Evolutionary conservation across 1,140 invertebrate genomes (phyloP).

Genomic region (Neodiprion lecontei): DNA sequence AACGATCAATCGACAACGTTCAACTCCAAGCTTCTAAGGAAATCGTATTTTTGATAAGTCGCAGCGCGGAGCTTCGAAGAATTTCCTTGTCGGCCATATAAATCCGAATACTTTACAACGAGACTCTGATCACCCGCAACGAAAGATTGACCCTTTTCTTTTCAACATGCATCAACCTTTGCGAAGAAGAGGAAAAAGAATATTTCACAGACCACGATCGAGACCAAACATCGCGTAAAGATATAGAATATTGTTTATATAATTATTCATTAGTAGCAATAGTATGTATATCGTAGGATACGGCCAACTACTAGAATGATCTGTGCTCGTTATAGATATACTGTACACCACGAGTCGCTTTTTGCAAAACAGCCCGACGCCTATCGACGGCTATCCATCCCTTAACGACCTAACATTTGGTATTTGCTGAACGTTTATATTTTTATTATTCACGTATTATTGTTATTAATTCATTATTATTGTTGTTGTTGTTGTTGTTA

Average conservation of each 20-base stretch:
- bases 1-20: too few relatives aligned
- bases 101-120: too few relatives aligned
- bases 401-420: conserved; percentile 36
- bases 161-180: too few relatives aligned
- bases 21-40: too few relatives aligned
- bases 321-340: conserved; percentile 37
- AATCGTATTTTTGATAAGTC: too few relatives aligned
- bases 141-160: too few relatives aligned
- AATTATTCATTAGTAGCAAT: conserved; percentile 42
- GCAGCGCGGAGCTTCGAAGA: too few relatives aligned
- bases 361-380: conserved; percentile 17
- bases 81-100: too few relatives aligned
- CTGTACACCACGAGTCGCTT: conserved; percentile 44
- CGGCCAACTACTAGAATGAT: conserved; percentile 46
- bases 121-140: too few relatives aligned
- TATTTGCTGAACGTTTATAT: conserved; percentile 46
- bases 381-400: conserved; percentile 25
- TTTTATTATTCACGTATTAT: conserved; percentile 40
- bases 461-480: conserved; percentile 38
- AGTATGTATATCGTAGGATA: conserved; percentile 53
- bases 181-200: not conserved
- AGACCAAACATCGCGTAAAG: conserved; percentile 13
- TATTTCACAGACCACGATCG: not conserved
- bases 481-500: conserved; percentile 49
- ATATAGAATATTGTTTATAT: conserved; percentile 49